Evolutionary conservation across 2,888 invertebrate species (phyloP), one percentile per base, ranked within the genome.

Genomic region (Dryadula phaetusa): DNA sequence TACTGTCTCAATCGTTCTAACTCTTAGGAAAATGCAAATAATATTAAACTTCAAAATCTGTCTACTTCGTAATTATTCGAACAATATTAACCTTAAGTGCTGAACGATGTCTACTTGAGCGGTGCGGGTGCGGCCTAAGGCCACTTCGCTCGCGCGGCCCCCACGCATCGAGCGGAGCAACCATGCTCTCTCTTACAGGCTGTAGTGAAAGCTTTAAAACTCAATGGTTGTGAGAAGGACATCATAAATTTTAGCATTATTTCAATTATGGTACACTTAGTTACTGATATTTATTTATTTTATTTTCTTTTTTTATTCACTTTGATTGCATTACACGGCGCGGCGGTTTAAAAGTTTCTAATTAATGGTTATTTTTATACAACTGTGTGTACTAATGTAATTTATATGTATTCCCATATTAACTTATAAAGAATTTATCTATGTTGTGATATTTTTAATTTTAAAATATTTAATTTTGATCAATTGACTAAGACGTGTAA

Each of bases 11-110:
- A 90, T 91, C 91, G 85, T 87, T 87, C 90, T 91, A 90, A 90
- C 86, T 90, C 86, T 90, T 90, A 91, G 91, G 92, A 92, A 92
- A 91, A 88, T 88, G 92, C 92, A 92, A 92, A 92, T 91, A 81
- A 92, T 89, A 91, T 84, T 88, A 84, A 90, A 90, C 84, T 86
- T 91, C 81, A 87, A 90, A 90, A 87, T 86, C 88, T 86, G 90
- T 89, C 92, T 92, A 92, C 90, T 40, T 56, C 40, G 37, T 56
- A 82, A 86, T 86, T 88, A 86, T 86, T 87, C 83, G 86, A 92
- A 91, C 87, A 85, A 85, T 87, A 88, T 89, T 90, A 91, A 88
- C 84, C 84, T 91, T 90, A 91, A 90, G 83, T 85, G 84, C 88
- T 82, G 84, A 88, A 86, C 86, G 82, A 82, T 82, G 86, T 80